Conservation (phyloP, 2,797 vertebrate species). For the Leptoclinus maculatus region DNA sequence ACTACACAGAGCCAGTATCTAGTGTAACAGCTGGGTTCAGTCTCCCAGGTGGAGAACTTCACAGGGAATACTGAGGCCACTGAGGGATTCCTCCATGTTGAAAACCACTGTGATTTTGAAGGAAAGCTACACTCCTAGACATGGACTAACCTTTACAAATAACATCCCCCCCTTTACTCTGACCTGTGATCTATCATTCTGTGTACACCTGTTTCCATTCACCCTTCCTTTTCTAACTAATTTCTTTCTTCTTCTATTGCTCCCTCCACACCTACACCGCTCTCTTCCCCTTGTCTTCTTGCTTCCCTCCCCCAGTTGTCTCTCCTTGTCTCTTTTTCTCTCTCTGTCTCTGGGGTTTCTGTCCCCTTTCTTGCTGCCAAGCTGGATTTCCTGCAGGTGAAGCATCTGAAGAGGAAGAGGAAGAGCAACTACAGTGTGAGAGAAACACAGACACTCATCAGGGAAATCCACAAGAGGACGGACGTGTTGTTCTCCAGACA, state of each 20-base stretch:
- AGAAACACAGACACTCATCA: slow-evolving; percentile 94
- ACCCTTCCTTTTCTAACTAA: neutral
- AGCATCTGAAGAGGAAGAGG: slow-evolving; percentile 93
- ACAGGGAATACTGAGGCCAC: slow-evolving; percentile 12
- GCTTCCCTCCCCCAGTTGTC: neutral
- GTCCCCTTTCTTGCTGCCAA: slow-evolving; percentile 50
- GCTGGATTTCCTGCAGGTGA: slow-evolving; percentile 88
- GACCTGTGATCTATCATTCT: slow-evolving; percentile 18
- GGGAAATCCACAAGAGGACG: slow-evolving; percentile 93
- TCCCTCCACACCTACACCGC: neutral
- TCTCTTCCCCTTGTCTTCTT: neutral
- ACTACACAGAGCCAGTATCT: slow-evolving; percentile 15
- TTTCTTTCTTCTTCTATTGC: neutral
- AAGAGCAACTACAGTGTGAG: slow-evolving; percentile 97
- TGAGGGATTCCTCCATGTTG: slow-evolving; percentile 28
- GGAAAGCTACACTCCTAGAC: neutral
- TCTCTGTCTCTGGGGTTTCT: slow-evolving; percentile 29
- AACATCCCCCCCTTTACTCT: neutral
- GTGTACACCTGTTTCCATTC: neutral
- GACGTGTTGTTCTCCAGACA: slow-evolving; percentile 94
- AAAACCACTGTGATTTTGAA: slow-evolving; percentile 31
- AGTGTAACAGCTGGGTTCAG: slow-evolving; percentile 28
- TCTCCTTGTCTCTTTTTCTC: slow-evolving; percentile 10
- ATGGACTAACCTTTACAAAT: slow-evolving; percentile 25
- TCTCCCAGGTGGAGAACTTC: slow-evolving; percentile 34